These are phyloP conservation scores for Ia io DNA, from an alignment of 2,113 vertebrate genomes.

Conservation along the genomic window DNA sequence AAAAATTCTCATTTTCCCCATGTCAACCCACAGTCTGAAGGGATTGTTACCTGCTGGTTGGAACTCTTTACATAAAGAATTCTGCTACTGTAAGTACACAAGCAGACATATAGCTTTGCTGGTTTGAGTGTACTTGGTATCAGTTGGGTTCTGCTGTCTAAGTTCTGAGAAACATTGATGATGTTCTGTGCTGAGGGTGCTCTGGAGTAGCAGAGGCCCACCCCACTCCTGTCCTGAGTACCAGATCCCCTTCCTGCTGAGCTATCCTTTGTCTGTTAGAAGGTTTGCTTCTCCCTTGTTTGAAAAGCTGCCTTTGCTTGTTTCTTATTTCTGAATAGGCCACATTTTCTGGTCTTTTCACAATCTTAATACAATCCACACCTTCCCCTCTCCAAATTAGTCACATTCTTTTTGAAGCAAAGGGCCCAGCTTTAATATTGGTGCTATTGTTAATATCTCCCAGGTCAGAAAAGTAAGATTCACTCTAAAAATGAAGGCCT, in stretches of 20 bases:
- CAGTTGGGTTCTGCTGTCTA: neutral
- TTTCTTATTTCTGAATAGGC: neutral
- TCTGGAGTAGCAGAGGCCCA: neutral
- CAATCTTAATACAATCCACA: neutral
- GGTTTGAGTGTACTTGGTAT: neutral
- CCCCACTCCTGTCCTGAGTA: too few species aligned
- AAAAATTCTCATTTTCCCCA: neutral
- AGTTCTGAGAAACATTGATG: neutral
- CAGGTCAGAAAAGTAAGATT: neutral
- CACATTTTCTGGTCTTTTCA: neutral
- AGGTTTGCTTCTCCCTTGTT: neutral
- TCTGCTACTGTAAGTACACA: neutral
- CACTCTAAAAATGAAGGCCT: neutral
- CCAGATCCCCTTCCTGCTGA: neutral
- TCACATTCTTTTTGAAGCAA: neutral
- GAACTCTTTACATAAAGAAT: neutral
- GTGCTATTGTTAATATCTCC: neutral
- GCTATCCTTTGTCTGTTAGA: neutral
- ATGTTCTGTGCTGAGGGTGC: fast-evolving
- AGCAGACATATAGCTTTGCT: neutral
- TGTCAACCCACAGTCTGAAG: neutral
- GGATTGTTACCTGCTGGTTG: neutral
- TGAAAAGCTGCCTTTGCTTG: neutral
- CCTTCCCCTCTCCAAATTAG: neutral
- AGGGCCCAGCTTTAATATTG: neutral